A percentile compares a stretch with the other conserved stretches of the same genome.
These are phyloP conservation scores for Entomobrya proxima DNA, from an alignment of 2,888 invertebrate genomes.

Conservation along the genomic window DNA sequence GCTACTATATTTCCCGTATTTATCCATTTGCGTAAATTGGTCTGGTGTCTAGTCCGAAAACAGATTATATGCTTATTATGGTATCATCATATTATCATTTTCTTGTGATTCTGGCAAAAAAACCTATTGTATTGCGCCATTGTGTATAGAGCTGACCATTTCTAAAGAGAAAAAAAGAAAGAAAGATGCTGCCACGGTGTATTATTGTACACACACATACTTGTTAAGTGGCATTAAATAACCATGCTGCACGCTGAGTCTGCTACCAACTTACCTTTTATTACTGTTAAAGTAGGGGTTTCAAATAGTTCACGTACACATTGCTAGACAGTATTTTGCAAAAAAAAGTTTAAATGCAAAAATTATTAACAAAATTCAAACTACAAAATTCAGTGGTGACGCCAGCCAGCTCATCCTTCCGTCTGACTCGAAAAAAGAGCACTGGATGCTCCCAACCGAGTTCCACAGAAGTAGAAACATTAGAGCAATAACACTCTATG, in stretches of 20 bases:
- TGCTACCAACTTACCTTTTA: background rate
- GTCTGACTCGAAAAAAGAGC: background rate
- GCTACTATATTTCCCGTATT: conserved; percentile 57
- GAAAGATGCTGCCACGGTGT: no score
- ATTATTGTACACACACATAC: background rate
- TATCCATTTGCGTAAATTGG: conserved; percentile 56
- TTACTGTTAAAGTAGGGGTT: conserved; percentile 2
- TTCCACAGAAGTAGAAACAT: conserved; percentile 5
- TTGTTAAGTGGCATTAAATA: background rate
- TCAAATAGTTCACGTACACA: conserved; percentile 1
- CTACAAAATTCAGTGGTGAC: no score
- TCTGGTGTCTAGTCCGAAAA: conserved; percentile 55
- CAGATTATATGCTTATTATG: conserved; percentile 45
- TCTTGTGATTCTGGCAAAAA: conserved; percentile 31
- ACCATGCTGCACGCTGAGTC: background rate
- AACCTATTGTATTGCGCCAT: background rate
- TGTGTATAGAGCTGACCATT: background rate
- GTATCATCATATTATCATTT: conserved; percentile 20
- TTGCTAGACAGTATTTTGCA: background rate
- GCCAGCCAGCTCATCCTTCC: background rate
- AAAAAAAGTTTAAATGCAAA: background rate
- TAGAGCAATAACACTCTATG: background rate
- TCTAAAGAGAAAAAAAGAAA: background rate
- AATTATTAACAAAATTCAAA: background rate
- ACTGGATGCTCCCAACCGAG: background rate